Percentiles rank a stretch among this genome's conserved stretches.
Evolutionary conservation across 2,888 invertebrate species (phyloP).

Genomic region (Lepidochrysops patricia): DNA sequence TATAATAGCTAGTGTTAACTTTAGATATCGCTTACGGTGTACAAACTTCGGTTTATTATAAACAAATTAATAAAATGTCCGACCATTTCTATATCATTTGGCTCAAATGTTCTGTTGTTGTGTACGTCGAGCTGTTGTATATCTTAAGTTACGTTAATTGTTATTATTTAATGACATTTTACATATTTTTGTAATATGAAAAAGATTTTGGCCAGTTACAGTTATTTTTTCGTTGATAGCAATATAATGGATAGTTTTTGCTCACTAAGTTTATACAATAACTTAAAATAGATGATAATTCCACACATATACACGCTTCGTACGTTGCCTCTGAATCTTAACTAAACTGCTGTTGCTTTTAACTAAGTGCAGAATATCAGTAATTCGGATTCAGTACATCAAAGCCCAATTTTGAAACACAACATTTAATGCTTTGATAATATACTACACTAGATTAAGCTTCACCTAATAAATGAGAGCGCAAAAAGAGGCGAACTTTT

Average conservation of each 20-base stretch:
- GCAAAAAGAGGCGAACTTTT: too few relatives aligned
- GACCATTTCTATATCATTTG: conserved; percentile 35
- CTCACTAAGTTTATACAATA: conserved; percentile 41
- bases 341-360: conserved; percentile 9
- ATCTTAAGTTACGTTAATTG: conserved; percentile 21
- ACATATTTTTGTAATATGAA: conserved; percentile 16
- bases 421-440: too few relatives aligned
- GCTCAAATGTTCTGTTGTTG: conserved; percentile 39
- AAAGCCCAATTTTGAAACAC: too few relatives aligned
- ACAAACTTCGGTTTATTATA: conserved; percentile 46
- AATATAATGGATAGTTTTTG: conserved; percentile 40
- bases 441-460: too few relatives aligned
- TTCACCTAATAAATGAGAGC: too few relatives aligned
- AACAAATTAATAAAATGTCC: conserved; percentile 27
- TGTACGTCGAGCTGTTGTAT: conserved; percentile 24
- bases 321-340: conserved; percentile 47
- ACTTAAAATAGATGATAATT: conserved; percentile 56
- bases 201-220: conserved; percentile 46
- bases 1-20: conserved; percentile 54
- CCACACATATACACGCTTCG: conserved; percentile 52
- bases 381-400: too few relatives aligned
- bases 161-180: conserved; percentile 14
- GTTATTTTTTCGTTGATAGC: conserved; percentile 40
- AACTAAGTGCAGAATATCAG: not conserved
- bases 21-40: conserved; percentile 57